phyloP scores from a whole-genome alignment of 2,888 invertebrate genomes.

The Pharmacophagus antenor region DNA sequence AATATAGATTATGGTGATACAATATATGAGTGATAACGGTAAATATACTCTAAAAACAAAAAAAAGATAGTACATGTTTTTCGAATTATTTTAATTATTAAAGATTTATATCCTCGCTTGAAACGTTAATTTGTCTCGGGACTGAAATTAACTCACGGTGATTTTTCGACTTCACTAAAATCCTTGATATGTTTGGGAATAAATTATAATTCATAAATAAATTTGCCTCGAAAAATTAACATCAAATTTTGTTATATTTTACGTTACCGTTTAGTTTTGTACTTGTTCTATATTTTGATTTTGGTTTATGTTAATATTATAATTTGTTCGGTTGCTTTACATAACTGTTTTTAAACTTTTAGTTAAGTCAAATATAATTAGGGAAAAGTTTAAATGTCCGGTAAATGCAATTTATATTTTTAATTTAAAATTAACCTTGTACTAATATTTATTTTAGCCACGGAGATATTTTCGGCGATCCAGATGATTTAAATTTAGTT shows the following conservation, averaged over 20 bases:
- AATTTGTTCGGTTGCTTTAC: too few relatives aligned
- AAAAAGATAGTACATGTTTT: not conserved
- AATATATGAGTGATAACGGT: not conserved
- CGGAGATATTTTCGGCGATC: constrained; percentile 32
- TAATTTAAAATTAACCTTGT: constrained; percentile 13
- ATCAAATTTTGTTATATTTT: not conserved
- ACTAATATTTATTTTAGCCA: constrained; percentile 40
- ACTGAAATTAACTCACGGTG: constrained; percentile 17
- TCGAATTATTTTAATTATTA: constrained; percentile 9
- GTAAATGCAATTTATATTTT: constrained; percentile 17
- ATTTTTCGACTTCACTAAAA: constrained; percentile 12
- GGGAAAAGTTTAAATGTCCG: too few relatives aligned
- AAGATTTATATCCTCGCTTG: constrained; percentile 16
- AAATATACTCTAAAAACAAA: not conserved
- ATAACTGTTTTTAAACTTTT: too few relatives aligned
- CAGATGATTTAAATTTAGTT: constrained; percentile 38
- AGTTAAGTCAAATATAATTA: too few relatives aligned
- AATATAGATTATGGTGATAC: not conserved
- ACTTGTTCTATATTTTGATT: not conserved
- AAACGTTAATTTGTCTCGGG: constrained; percentile 23
- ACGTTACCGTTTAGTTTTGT: not conserved
- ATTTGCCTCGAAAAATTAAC: not conserved
- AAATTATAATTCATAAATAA: not conserved
- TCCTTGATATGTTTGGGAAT: constrained; percentile 1
- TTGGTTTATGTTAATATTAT: too few relatives aligned